phyloP scores from a whole-genome alignment of 2,113 vertebrate species.

The Bungarus multicinctus region DNA sequence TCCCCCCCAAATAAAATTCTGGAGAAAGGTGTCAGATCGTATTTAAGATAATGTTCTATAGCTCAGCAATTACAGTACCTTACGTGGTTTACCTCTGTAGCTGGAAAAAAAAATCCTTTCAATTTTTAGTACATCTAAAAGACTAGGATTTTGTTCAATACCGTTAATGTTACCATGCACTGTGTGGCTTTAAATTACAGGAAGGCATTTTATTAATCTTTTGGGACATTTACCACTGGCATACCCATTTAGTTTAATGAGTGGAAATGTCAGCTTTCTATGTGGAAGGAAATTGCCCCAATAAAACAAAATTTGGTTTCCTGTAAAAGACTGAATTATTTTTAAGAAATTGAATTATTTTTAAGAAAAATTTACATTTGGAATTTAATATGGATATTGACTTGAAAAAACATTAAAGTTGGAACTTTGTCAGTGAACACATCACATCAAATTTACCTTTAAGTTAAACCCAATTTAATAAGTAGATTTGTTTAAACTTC shows the following conservation, averaged over 20 bases:
- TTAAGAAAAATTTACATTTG: neutral
- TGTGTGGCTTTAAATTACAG: constrained; percentile 17
- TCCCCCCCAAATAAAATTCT: neutral
- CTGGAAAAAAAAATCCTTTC: neutral
- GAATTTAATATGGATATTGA: neutral
- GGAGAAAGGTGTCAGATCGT: neutral
- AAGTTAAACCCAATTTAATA: neutral
- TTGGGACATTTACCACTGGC: constrained; percentile 24
- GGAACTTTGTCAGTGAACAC: neutral
- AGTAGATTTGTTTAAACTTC: neutral
- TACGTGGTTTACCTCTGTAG: neutral
- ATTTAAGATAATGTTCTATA: constrained; percentile 26
- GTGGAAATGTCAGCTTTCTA: constrained; percentile 19
- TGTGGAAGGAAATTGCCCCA: constrained; percentile 21
- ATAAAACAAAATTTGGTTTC: constrained; percentile 5
- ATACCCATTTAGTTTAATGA: constrained; percentile 20
- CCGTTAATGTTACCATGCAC: constrained; percentile 17
- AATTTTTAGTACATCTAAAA: neutral
- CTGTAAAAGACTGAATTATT: constrained; percentile 11
- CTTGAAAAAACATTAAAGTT: neutral
- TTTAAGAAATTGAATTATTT: neutral
- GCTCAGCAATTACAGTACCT: neutral
- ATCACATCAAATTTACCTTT: neutral
- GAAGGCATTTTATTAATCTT: constrained; percentile 27
- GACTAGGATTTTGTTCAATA: constrained; percentile 4